These are phyloP conservation scores for Eueides isabella DNA, from an alignment of 1,140 invertebrate species.

Conservation along the genomic window DNA sequence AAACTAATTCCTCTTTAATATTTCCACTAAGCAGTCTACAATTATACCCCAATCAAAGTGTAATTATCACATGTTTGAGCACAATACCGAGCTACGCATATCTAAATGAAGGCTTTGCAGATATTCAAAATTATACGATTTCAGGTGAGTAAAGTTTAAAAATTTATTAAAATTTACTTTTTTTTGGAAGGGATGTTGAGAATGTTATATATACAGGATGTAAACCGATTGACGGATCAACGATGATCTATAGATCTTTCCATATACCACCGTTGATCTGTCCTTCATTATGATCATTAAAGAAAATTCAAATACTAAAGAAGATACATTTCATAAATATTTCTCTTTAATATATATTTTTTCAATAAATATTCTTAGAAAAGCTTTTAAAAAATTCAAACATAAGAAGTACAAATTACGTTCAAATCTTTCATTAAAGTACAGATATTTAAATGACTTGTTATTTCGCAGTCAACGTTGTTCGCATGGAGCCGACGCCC, in stretches of 20 bases:
- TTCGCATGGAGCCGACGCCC: slow-evolving; percentile 62
- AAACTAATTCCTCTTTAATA: slow-evolving; percentile 80
- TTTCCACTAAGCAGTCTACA: slow-evolving; percentile 86
- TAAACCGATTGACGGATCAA: too few relatives aligned
- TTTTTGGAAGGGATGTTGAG: too few relatives aligned
- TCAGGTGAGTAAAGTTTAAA: slow-evolving; percentile 81
- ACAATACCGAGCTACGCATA: slow-evolving; percentile 88
- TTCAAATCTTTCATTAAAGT: neutral
- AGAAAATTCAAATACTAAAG: too few relatives aligned
- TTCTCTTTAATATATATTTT: too few relatives aligned
- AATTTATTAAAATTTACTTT: neutral
- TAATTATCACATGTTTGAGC: slow-evolving; percentile 87
- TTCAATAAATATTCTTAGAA: too few relatives aligned
- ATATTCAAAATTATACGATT: slow-evolving; percentile 85
- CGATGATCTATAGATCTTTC: too few relatives aligned
- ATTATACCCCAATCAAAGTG: slow-evolving; percentile 84
- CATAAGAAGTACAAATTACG: too few relatives aligned
- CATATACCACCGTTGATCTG: too few relatives aligned
- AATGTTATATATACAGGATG: too few relatives aligned
- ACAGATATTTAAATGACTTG: neutral
- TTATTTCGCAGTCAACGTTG: slow-evolving; percentile 66
- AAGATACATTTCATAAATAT: too few relatives aligned
- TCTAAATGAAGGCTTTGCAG: slow-evolving; percentile 85
- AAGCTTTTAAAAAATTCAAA: too few relatives aligned
- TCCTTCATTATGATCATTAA: too few relatives aligned